Base-by-base conservation (phyloP, 2,797 vertebrate genomes). In the Enteromius radiatus region DNA sequence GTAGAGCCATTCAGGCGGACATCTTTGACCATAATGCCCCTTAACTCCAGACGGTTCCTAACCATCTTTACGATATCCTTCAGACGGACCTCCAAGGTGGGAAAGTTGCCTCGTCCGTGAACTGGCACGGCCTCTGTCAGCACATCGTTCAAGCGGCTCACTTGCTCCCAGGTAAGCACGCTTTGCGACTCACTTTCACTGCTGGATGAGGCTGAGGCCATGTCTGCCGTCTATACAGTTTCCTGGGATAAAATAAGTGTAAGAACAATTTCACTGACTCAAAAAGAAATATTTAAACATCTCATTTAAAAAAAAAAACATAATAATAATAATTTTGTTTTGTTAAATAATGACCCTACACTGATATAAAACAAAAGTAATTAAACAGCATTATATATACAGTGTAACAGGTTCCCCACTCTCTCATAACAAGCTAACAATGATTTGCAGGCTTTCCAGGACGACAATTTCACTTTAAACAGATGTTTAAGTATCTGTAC, bases 91-190 rank as follows among this genome's bases (percentile, higher is more conserved):
- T 97, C 95, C 87, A 99, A 84, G 0, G 98, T 99, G 0, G 98
- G 98, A 86, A 99, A 99, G 95, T 99, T 99, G 38, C 98, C 97
- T 9, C 98, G 94, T 0, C 98, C 98, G 0, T 99, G 98, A 82
- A 99, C 93, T 0, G 96, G 96, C 1, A 99, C 98, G 0, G 95
- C 96, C 87, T 98, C 97, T 0, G 95, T 97, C 67, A 99, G 93
- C 74, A 99, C 96, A 15, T 97, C 95, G 0, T 98, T 93, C 85
- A 99, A 93, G 14, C 97, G 95, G 90, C 93, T 95, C 88, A 99
- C 96, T 92, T 99, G 98, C 76, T 98, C 97, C 97, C 97, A 99
- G 91, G 90, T 96, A 86, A 99, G 94, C 54, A 96, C 94, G 0
- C 96, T 98, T 92, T 92, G 91, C 8, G 95, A 94, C 84, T 89